These are phyloP conservation scores for Gallinago nigripennis DNA, from an alignment of 2,797 vertebrate species.

Conservation along the genomic window DNA sequence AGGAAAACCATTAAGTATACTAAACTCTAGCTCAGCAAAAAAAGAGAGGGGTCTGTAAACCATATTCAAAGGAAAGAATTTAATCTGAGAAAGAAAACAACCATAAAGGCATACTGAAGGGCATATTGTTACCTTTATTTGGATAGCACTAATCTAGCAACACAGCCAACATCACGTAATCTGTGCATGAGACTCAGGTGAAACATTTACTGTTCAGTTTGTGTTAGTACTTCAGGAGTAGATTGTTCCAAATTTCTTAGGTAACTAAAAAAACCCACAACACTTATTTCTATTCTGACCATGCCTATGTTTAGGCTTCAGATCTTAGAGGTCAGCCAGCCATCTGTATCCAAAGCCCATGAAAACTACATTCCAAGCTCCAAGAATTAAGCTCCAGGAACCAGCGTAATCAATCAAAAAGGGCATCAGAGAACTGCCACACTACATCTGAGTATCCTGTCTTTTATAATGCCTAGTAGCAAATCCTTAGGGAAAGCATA, in stretches of 20 bases:
- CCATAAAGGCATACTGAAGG: not conserved
- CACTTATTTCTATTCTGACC: not conserved
- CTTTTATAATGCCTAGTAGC: not conserved
- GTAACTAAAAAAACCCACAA: not conserved
- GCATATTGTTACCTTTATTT: not conserved
- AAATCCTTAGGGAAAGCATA: not conserved
- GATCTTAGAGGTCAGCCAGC: not conserved
- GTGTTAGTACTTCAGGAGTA: not conserved
- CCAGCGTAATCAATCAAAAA: fast-evolving
- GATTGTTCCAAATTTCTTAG: not conserved
- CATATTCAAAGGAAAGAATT: not conserved
- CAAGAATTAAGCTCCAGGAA: not conserved
- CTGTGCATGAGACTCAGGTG: not conserved
- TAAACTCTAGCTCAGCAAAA: not conserved
- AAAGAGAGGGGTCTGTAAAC: not conserved
- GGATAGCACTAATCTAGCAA: not conserved
- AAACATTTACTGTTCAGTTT: not conserved
- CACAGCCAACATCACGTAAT: not conserved
- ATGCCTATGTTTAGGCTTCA: not conserved
- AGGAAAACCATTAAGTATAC: not conserved
- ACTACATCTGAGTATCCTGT: not conserved
- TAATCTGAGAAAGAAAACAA: not conserved
- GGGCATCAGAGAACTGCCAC: not conserved
- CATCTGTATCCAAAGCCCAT: not conserved
- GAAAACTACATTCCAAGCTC: not conserved